Evolutionary conservation across 2,113 vertebrate genomes (phyloP), one percentile per base, ranked within the genome.

Genomic region (Pteruthius melanotis): DNA sequence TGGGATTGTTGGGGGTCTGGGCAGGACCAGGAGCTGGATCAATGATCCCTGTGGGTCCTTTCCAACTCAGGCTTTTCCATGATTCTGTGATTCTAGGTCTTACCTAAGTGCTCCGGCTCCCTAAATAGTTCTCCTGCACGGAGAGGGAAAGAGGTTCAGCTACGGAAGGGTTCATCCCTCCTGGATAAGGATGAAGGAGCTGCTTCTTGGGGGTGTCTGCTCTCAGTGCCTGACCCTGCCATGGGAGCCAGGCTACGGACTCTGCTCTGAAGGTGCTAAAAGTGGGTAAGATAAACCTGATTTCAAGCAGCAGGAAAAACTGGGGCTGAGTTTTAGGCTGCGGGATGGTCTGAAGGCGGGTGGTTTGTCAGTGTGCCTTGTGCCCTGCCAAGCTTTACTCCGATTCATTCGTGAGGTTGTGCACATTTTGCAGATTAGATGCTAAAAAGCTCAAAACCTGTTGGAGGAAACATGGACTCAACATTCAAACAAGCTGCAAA

Each of bases 371-470:
- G 27, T 0, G 9, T 2, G 35, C 22, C 39, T 5, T 6, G 77
- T 4, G 18, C 13, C 13, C 69, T 66, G 49, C 12, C 65, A 44
- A 47, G 27, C 26, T 37, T 54, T 42, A 52, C 61, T 40, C 39
- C 1, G 0, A 11, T 10, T 10, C 27, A 3, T 17, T 31, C n/a
- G 21, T 8, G 76, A 69, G 24, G n/a, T 30, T 24, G 15, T 1
- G 3, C 0, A 0, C 4, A 7, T 68, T 76, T 64, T n/a, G 49
- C 15, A 39, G 52, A 40, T 18, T 1, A 57, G 49, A 7, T 0
- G 4, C 75, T 84, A 59, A 82, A 71, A 71, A 21, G 1, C 16
- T 52, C 35, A 37, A 71, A 79, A 47, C 69, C 82, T 71, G 70
- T 11, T 24, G 74, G 82, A 89, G 77, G 49, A 89, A 93, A 60